Conservation (phyloP, 2,888 invertebrate genomes). For the Cephus pulcher region DNA sequence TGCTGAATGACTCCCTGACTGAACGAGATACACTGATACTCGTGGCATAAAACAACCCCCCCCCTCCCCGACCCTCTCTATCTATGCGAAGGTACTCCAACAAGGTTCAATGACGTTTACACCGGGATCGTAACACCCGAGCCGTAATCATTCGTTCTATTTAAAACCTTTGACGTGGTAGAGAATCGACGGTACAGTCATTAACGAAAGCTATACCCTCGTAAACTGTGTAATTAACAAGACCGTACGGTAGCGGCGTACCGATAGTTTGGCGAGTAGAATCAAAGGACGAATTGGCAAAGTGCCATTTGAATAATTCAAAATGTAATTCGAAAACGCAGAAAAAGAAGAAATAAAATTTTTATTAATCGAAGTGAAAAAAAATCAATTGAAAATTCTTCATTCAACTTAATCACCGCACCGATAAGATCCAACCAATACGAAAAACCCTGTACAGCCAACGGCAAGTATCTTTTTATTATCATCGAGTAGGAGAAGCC, state of each 20-base stretch:
- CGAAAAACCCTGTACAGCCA: neutral
- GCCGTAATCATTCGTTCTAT: neutral
- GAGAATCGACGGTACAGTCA: neutral
- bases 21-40: neutral
- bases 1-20: neutral
- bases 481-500: neutral
- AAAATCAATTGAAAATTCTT: neutral
- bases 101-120: neutral
- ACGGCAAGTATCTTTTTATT: neutral
- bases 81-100: neutral
- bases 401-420: no score
- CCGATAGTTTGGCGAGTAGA: neutral
- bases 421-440: no score
- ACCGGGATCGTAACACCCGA: neutral
- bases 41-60: neutral
- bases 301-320: neutral
- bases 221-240: neutral
- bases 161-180: neutral
- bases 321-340: neutral
- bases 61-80: accelerated
- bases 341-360: neutral
- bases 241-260: neutral
- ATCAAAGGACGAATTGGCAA: neutral
- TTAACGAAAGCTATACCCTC: neutral
- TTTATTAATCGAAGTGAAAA: neutral